These are phyloP conservation scores for Entomobrya proxima DNA, from an alignment of 2,888 invertebrate species.

Conservation along the genomic window DNA sequence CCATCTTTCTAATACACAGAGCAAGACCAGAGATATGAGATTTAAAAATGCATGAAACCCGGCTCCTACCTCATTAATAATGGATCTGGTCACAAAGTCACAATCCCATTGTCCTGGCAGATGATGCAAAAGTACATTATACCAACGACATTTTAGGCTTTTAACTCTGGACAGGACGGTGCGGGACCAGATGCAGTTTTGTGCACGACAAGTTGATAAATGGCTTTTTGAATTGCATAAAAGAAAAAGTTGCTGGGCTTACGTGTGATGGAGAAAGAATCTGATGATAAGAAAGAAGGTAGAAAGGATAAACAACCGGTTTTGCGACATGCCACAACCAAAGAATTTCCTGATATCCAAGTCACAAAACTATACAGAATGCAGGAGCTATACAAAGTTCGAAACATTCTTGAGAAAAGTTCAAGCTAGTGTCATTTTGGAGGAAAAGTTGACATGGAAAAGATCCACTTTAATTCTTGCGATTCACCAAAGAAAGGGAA, in stretches of 20 bases:
- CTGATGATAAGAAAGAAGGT: background rate
- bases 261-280: slow-evolving; percentile 9
- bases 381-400: background rate
- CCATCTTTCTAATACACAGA: background rate
- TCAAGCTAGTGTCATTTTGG: slow-evolving; percentile 8
- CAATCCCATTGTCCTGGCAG: slow-evolving; percentile 44
- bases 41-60: slow-evolving; percentile 46
- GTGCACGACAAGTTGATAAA: slow-evolving; percentile 44
- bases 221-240: slow-evolving; percentile 36
- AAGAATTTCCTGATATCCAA: slow-evolving; percentile 4
- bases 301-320: slow-evolving; percentile 37
- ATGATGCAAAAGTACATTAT: background rate
- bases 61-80: slow-evolving; percentile 44
- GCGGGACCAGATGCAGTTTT: slow-evolving; percentile 16
- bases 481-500: background rate
- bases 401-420: slow-evolving; percentile 6
- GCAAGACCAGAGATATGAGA: slow-evolving; percentile 20
- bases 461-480: background rate
- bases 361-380: background rate
- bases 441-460: slow-evolving; percentile 4
- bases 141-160: background rate
- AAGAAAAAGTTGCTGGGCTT: slow-evolving; percentile 15
- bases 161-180: slow-evolving; percentile 38
- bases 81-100: slow-evolving; percentile 35
- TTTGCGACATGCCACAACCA: slow-evolving; percentile 1